A percentile compares a stretch with the other conserved stretches of the same genome.
Conservation (phyloP, 2,888 invertebrate genomes). For the Mechanitis messenoides region DNA sequence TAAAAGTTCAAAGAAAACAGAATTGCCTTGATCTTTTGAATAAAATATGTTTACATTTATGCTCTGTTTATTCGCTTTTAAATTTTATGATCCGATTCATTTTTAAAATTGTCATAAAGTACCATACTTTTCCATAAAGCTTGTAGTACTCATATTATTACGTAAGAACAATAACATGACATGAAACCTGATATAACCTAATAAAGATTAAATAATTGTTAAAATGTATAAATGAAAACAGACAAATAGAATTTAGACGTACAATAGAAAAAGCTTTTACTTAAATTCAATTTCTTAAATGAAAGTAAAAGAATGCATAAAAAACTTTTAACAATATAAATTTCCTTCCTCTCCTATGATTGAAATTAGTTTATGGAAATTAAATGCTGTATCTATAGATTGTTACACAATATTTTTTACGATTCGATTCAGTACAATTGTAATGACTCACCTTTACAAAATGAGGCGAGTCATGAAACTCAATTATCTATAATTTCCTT, state of each 20-base stretch:
- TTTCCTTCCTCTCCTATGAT: not conserved
- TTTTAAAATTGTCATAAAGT: no score
- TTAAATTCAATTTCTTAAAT: not conserved
- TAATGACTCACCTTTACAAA: slow-evolving; percentile 25
- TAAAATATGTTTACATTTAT: no score
- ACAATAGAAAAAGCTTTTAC: not conserved
- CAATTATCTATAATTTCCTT: slow-evolving; percentile 54
- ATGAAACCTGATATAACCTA: no score
- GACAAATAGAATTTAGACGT: not conserved
- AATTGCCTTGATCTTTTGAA: no score
- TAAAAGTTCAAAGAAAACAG: no score
- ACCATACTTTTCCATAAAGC: no score
- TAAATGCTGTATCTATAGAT: not conserved
- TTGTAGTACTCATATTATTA: no score
- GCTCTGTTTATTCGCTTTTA: no score
- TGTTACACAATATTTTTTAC: not conserved
- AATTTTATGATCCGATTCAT: no score
- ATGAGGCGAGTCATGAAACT: slow-evolving; percentile 52
- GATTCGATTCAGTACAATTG: not conserved
- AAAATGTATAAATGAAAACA: not conserved
- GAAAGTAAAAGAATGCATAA: not conserved
- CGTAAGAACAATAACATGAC: no score
- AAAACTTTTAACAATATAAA: not conserved
- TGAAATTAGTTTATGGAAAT: not conserved
- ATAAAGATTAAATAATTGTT: not conserved